Evolutionary conservation across 2,888 invertebrate genomes (phyloP), one percentile per base, ranked within the genome.

Genomic region (Portevinia maculata): DNA sequence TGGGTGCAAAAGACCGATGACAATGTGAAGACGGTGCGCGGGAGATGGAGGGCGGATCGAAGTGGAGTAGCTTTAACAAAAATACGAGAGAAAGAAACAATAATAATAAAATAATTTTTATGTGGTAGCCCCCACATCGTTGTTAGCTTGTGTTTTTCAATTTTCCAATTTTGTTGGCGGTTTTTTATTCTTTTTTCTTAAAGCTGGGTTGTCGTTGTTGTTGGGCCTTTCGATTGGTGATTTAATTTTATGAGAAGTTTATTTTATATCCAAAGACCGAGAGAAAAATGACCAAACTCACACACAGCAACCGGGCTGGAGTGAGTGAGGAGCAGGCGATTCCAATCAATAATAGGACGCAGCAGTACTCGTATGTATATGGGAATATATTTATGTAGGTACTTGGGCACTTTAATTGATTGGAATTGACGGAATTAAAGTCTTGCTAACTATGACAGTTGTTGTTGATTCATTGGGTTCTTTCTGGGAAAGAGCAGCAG

Each of bases 181-280:
- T 55, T 65, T 41, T 59, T 44, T 46, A 5, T 69, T 55, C 59
- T 44, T 65, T 44, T 46, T 5, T 24, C 7, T 48, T 70, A 17
- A 41, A 7, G 30, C n/a, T n/a, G 30, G 8, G 52, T 59, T 62
- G 50, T 48, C 64, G 62, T 46, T 46, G 53, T 55, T 73, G 53
- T 52, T 59, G 55, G 52, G 50, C 11, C 41, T 46, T 50, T 79
- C 75, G 81, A 81, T 81, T 78, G 71, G 78, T 73, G 78, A 83
- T 83, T 83, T 83, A 83, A 83, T 83, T 83, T 83, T 78, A 83
- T 78, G 83, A 83, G 83, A 83, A 78, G 78, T 83, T 78, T 73
- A 78, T 83, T 70, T 83, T 71, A 83, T 67, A 32, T 50, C 44
- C 41, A 15, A 13, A 21, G 19, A 50, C n/a, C 15, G 1, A 30